Base-by-base conservation (phyloP, 1,140 invertebrate genomes). In the Eupristina koningsbergeri region DNA sequence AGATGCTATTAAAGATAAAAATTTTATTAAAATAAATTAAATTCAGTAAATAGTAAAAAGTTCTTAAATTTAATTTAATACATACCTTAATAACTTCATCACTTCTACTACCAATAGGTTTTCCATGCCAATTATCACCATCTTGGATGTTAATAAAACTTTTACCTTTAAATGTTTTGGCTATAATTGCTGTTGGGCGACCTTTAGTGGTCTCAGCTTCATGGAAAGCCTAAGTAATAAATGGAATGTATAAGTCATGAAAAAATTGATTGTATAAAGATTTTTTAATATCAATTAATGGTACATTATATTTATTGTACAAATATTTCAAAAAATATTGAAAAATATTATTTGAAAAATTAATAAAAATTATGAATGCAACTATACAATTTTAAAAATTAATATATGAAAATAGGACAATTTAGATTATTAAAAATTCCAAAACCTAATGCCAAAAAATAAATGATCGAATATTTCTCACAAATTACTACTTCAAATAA, bases 121-220 rank as follows among this genome's bases (percentile, higher is more conserved):
- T 99, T 63, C 99, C 99, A 90, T 99, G 99, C 98, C 98, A 99
- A 90, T 99, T 98, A 73, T 98, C 96, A 84, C 94, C 71, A 93
- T 99, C 97, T 92, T 99, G 98, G 89, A 99, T 98, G 47, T 94
- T 93, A 77, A 95, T 94, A 91, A 98, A 98, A 85, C 96, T 95
- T 89, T 95, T 97, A 9, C 99, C 99, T 92, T 99, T 99, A 90
- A 95, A 98, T 0, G 99, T 99, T 93, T 99, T 99, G 39, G 97
- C 97, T 75, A 99, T 92, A 58, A 99, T 94, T 73, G 97, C 98
- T 26, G 98, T 98, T 41, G 99, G 99, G 89, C 96, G 96, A 53
- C 94, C 97, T 89, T 96, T 96, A 0, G 95, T 96, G 39, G 91
- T 91, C 41, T 95, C 93, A 2, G 97, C 97, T 90, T 96, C 95